Base-by-base conservation (phyloP, 2,888 invertebrate genomes). In the Tridacna crocea region DNA sequence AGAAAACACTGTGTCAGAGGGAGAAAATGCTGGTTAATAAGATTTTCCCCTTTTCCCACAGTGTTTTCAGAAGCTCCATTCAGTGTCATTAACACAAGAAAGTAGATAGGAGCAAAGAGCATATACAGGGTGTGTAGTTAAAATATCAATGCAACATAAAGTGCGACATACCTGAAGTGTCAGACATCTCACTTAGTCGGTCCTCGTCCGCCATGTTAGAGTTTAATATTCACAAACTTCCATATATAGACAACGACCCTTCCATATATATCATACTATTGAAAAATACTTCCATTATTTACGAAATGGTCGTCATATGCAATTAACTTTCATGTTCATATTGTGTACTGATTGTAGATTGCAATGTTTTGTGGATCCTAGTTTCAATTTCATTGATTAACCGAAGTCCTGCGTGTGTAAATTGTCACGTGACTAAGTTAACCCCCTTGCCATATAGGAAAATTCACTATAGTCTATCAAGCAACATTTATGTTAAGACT, bases 181-280 rank as follows among this genome's bases (percentile, higher is more conserved):
- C 73, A 15, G 73, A 58, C 58, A 19, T 19, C 13, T 73, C 73
- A 36, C 73, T 73, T 60, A 58, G 22, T 27, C 79, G 8, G 26
- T 80, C 76, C 70, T 80, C 75, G 63, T 80, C 76, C 68, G 75
- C 80, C 77, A 77, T 77, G 19, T 73, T 73, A 60, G 27, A 60
- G 15, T 73, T 58, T 60, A 60, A 15, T 46, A 36, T n/a, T 17
- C 46, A 2, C 46, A 36, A n/a, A 46, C 27, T 10, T 46, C 66
- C 66, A 66, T 46, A 66, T 66, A 66, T 46, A 36, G 66, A n/a
- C 36, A 46, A 36, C 46, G n/a, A 36, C 46, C 66, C 46, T 4
- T 65, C 6, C 65, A n/a, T 0, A 66, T 46, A 19, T 46, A 66
- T 66, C 66, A 36, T 13, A 46, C 36, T 66, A 51, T 19, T 46